Conservation (phyloP, 2,888 invertebrate species). For the Barypeithes pellucidus region DNA sequence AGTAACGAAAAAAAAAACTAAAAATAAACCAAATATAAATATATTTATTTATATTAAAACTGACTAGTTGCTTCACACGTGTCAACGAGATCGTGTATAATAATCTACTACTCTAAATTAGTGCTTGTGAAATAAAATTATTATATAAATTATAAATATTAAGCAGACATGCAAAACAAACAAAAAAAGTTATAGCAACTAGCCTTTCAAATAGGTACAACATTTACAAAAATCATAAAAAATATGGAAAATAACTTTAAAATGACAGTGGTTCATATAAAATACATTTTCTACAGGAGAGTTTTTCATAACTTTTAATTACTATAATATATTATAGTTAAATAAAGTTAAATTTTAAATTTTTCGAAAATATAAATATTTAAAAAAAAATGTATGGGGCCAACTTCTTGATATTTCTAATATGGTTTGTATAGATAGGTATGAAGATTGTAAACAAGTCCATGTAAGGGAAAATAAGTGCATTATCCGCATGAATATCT, state of each 20-base stretch:
- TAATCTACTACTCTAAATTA: conserved; percentile 63
- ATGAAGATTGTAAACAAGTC: no score
- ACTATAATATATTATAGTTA: conserved; percentile 5
- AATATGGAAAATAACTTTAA: conserved; percentile 21
- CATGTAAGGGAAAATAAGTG: no score
- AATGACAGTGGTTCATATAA: neutral
- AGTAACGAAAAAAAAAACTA: conserved; percentile 61
- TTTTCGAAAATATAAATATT: no score
- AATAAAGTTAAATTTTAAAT: conserved; percentile 1
- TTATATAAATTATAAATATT: conserved; percentile 59
- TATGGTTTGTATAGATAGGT: no score
- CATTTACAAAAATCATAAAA: conserved; percentile 41
- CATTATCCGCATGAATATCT: no score
- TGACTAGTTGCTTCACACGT: conserved; percentile 73
- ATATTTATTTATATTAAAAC: conserved; percentile 65
- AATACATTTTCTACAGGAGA: neutral
- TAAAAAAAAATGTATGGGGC: no score
- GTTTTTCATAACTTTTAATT: conserved; percentile 3
- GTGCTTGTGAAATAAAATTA: conserved; percentile 64
- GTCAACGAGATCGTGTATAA: conserved; percentile 67
- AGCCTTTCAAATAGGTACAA: conserved; percentile 55
- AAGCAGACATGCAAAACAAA: conserved; percentile 60
- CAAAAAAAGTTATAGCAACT: conserved; percentile 60
- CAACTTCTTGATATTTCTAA: no score
- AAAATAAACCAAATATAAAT: conserved; percentile 64